Base-by-base conservation (phyloP, 37 sponge, comb jelly and placozoan species). In the Beroe ovata region DNA sequence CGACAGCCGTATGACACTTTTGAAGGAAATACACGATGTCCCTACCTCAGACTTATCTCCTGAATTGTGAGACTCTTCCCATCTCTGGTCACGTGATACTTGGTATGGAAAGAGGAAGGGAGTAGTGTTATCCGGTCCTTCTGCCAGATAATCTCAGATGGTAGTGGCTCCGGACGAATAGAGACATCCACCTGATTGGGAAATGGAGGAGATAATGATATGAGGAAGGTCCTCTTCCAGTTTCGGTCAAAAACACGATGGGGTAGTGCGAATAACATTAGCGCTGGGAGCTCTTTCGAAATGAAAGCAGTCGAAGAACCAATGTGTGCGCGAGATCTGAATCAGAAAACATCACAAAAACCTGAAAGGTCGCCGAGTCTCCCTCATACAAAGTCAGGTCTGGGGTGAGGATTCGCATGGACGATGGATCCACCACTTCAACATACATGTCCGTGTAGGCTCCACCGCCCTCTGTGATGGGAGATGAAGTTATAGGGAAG, bases 351-450 rank as follows among this genome's bases (percentile, higher is more conserved):
- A n/a, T n/a, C n/a, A n/a, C n/a, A n/a, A n/a, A 11, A 47, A 47
- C 54, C 71, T 40, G n/a, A 29, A 77, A 77, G 16, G 38, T 77
- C 8, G 84, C 84, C 6, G 47, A 32, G 22, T 77, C 54, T 20
- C 84, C 84, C 84, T 77, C 84, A 1, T 36, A 8, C 22, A 77
- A 54, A 26, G 8, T 42, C 22, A 77, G 54, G 41, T 77, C 84
- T 3, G 54, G n/a, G 1, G 84, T 77, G 3, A 19, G 1, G 54
- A 77, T n/a, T 23, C n/a, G 38, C 8, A 77, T 38, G 38, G 84
- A 77, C 54, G 26, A 32, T 0, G 54, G 8, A 23, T 77, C 84
- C 47, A 77, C 36, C 14, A 77, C 54, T 6, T 77, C 84, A 25
- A 77, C 25, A 6, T 36, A 30, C 28, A 77, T 40, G 19, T 77